Percentiles rank a stretch among this genome's conserved stretches.
Evolutionary conservation across 2,888 invertebrate genomes (phyloP).

Genomic region (Trichacis sp.): DNA sequence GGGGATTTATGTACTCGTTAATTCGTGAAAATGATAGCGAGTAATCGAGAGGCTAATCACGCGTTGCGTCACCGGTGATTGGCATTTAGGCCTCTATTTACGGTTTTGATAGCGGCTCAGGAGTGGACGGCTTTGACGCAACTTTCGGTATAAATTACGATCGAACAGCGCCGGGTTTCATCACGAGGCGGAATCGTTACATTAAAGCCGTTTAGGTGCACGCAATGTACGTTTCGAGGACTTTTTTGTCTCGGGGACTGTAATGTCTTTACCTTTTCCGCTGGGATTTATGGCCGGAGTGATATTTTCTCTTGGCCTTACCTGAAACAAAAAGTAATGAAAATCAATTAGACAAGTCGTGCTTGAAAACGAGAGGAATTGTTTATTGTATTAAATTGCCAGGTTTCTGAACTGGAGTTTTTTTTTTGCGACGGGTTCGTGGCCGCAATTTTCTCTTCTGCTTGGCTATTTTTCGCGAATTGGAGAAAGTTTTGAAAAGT

Average conservation of each 20-base stretch:
- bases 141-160: conserved; percentile 34
- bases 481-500: no score
- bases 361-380: background rate
- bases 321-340: conserved; percentile 9
- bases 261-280: background rate
- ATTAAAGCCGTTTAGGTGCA: background rate
- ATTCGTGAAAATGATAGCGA: conserved; percentile 25
- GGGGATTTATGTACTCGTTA: conserved; percentile 6
- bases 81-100: conserved; percentile 28
- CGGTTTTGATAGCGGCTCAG: conserved; percentile 33
- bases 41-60: conserved; percentile 41
- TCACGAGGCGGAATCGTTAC: conserved; percentile 7
- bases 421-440: no score
- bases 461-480: no score
- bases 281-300: background rate
- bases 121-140: conserved; percentile 38
- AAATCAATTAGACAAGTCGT: background rate
- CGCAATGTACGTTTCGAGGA: background rate
- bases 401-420: no score
- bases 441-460: no score
- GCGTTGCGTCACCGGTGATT: conserved; percentile 36
- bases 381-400: no score
- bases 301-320: background rate
- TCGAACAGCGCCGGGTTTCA: no score
- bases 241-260: background rate